Evolutionary conservation across 2,888 invertebrate genomes (phyloP).

Genomic region (Tolmerus cingulatus): DNA sequence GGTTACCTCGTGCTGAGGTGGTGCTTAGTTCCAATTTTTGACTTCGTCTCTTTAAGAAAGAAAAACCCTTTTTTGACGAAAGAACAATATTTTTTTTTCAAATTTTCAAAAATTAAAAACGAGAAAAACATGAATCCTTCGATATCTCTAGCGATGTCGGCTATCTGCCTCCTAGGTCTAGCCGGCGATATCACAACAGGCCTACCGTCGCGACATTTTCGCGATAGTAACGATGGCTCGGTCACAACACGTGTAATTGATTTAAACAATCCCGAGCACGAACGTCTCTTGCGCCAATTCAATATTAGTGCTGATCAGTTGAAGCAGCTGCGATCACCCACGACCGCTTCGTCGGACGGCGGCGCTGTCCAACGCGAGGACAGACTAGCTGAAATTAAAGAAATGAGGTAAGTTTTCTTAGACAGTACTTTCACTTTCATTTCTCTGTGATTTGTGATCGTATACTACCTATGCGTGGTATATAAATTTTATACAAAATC

Average conservation of each 20-base stretch:
- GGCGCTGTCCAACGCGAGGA: background rate
- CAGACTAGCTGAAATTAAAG: slow-evolving; percentile 39
- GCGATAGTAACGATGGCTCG: slow-evolving; percentile 18
- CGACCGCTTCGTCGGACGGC: background rate
- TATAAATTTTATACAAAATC: background rate
- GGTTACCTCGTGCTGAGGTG: background rate
- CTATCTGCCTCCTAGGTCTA: background rate
- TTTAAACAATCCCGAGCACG: slow-evolving; percentile 50
- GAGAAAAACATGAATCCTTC: background rate
- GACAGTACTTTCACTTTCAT: background rate
- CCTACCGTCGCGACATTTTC: slow-evolving; percentile 11
- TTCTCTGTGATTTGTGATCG: background rate
- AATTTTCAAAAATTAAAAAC: background rate
- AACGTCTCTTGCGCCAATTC: slow-evolving; percentile 57
- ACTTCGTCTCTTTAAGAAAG: background rate
- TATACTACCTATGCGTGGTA: background rate
- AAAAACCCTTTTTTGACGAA: background rate
- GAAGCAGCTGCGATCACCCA: slow-evolving; percentile 51
- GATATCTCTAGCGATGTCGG: background rate
- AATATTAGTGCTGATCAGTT: slow-evolving; percentile 60
- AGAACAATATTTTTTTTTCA: background rate
- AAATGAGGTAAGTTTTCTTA: slow-evolving; percentile 41
- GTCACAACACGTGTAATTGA: slow-evolving; percentile 43
- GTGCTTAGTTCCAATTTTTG: background rate
- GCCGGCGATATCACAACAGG: background rate